Conservation (phyloP, 2,888 invertebrate species). For the Torymus aiolomorphi region DNA sequence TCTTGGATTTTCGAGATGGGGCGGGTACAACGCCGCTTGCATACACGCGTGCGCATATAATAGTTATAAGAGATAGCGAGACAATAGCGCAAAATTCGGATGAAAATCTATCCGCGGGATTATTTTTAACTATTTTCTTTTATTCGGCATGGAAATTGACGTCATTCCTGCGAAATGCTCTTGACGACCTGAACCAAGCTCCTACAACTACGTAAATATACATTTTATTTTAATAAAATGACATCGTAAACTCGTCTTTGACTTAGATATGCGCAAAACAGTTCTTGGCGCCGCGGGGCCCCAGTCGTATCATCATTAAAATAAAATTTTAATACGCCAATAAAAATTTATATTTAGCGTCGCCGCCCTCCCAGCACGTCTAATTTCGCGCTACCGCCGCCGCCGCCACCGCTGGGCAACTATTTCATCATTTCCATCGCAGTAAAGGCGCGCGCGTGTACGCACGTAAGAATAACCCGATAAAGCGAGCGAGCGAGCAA, state of each 20-base stretch:
- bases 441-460: not conserved
- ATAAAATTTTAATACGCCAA: not conserved
- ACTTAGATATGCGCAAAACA: no score
- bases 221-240: no score
- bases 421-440: constrained; percentile 3
- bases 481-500: not conserved
- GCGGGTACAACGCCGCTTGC: not conserved
- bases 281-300: no score
- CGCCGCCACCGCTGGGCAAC: no score
- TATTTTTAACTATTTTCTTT: no score
- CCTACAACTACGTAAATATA: no score
- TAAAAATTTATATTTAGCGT: not conserved
- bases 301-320: no score
- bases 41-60: not conserved
- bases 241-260: no score
- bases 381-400: not conserved
- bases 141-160: no score
- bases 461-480: not conserved
- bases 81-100: constrained; percentile 12
- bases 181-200: no score
- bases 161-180: no score
- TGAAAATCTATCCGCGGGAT: no score
- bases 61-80: constrained; percentile 14
- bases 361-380: not conserved
- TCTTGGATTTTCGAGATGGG: constrained; percentile 47